A percentile compares a stretch with the other conserved stretches of the same genome.
These are phyloP conservation scores for Isaurus tuberculatus DNA, from an alignment of 92 coral and sea anemone genomes.

Conservation along the genomic window DNA sequence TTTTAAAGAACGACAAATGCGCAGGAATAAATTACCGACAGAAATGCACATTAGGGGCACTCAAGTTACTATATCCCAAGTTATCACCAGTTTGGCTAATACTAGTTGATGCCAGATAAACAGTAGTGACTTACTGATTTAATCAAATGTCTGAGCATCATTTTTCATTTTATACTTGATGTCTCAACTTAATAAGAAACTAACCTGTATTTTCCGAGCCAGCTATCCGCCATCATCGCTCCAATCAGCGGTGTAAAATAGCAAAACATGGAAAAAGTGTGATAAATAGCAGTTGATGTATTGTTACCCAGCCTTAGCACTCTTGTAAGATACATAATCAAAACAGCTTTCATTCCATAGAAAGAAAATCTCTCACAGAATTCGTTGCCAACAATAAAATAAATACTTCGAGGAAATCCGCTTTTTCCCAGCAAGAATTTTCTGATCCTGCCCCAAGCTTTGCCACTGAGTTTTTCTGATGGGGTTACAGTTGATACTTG, in stretches of 20 bases:
- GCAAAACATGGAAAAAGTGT: constrained; percentile 81
- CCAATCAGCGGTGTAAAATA: constrained; percentile 85
- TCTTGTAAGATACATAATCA: constrained; percentile 72
- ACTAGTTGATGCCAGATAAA: too few species aligned
- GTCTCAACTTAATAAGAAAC: not conserved
- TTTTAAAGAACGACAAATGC: too few species aligned
- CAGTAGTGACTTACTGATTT: too few species aligned
- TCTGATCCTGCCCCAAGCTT: constrained; percentile 74
- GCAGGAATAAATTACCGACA: too few species aligned
- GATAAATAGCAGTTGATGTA: constrained; percentile 75
- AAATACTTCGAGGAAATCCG: constrained; percentile 75
- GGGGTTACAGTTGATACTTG: not conserved
- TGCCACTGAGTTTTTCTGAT: constrained; percentile 67
- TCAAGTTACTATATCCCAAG: too few species aligned
- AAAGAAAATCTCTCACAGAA: constrained; percentile 86
- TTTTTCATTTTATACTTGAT: too few species aligned
- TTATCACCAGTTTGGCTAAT: too few species aligned
- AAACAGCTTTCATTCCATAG: constrained; percentile 85
- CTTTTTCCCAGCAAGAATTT: constrained; percentile 70
- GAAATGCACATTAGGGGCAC: too few species aligned
- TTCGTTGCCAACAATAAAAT: constrained; percentile 83
- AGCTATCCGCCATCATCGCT: constrained; percentile 88
- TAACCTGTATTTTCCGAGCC: constrained; percentile 89
- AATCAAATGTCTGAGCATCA: too few species aligned
- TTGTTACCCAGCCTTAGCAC: constrained; percentile 56